These are phyloP conservation scores for Hoplias malabaricus DNA, from an alignment of 2,113 vertebrate species.

Conservation along the genomic window DNA sequence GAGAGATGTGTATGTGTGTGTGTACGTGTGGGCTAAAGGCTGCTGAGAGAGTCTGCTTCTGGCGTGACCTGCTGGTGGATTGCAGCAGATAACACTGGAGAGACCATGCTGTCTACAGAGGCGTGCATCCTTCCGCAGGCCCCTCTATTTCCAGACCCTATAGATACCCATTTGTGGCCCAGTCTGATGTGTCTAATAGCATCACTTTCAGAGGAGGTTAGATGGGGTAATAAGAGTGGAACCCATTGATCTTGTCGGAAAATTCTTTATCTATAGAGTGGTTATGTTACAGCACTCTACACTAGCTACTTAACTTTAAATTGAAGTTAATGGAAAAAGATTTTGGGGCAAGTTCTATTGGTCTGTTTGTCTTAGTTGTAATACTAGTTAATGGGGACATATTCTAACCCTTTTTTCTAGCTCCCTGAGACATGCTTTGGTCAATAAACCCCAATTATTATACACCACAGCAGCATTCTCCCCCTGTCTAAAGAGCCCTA, in stretches of 20 bases:
- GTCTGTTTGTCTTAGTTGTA: too few species aligned
- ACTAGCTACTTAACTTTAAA: too few species aligned
- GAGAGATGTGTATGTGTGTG: conserved; percentile 21
- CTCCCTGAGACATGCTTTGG: too few species aligned
- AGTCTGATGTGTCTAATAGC: background rate
- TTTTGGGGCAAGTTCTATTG: too few species aligned
- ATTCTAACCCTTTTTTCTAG: too few species aligned
- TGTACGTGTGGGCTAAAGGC: conserved; percentile 35
- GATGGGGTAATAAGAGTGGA: background rate
- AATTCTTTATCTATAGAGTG: too few species aligned
- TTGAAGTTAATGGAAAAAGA: too few species aligned
- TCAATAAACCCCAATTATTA: too few species aligned
- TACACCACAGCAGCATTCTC: too few species aligned
- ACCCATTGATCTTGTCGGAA: background rate
- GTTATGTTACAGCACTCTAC: too few species aligned
- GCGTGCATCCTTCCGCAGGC: background rate
- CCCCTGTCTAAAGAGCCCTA: too few species aligned
- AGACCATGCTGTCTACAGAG: conserved; percentile 13
- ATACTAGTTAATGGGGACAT: too few species aligned
- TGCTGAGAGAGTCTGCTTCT: conserved; percentile 30
- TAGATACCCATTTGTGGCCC: background rate
- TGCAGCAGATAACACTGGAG: conserved; percentile 38
- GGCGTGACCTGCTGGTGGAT: conserved; percentile 40
- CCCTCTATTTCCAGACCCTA: background rate
- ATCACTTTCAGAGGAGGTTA: background rate